phyloP scores from a whole-genome alignment of 2,797 vertebrate species.

The Amniataba percoides region DNA sequence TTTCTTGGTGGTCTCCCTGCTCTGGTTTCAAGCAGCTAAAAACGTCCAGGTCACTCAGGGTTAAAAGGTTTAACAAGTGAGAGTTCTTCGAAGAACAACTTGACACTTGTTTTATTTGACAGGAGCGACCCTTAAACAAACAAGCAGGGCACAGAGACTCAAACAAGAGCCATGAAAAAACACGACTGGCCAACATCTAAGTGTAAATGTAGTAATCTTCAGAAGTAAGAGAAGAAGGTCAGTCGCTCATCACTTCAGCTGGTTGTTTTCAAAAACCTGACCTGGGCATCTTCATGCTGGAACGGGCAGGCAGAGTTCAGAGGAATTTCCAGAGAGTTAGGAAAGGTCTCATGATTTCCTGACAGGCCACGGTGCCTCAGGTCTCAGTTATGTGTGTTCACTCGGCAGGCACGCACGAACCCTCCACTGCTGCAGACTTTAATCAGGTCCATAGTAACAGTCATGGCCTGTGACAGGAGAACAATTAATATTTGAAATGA shows the following conservation, averaged over 20 bases:
- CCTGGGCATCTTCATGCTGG: neutral
- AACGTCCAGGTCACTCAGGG: constrained; percentile 12
- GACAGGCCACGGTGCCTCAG: neutral
- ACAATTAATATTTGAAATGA: constrained; percentile 11
- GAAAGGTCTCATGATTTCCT: constrained; percentile 11
- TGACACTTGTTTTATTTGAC: neutral
- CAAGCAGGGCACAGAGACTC: neutral
- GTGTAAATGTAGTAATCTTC: no score
- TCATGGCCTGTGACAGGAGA: constrained; percentile 25
- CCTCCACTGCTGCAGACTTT: constrained; percentile 9
- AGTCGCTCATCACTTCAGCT: neutral
- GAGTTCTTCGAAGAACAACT: neutral
- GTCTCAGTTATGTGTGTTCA: constrained; percentile 7
- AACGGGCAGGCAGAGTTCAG: neutral
- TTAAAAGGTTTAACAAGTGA: neutral
- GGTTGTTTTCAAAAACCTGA: neutral
- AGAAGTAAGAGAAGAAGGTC: no score
- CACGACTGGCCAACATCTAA: no score
- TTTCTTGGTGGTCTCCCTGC: constrained; percentile 13
- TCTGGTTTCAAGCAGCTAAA: constrained; percentile 42
- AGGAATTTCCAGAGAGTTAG: constrained; percentile 7
- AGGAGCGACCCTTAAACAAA: neutral
- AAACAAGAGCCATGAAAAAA: neutral
- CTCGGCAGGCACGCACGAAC: neutral
- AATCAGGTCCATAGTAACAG: constrained; percentile 6